Evolutionary conservation across 2,113 vertebrate species (phyloP).

Genomic region (Eublepharis macularius): DNA sequence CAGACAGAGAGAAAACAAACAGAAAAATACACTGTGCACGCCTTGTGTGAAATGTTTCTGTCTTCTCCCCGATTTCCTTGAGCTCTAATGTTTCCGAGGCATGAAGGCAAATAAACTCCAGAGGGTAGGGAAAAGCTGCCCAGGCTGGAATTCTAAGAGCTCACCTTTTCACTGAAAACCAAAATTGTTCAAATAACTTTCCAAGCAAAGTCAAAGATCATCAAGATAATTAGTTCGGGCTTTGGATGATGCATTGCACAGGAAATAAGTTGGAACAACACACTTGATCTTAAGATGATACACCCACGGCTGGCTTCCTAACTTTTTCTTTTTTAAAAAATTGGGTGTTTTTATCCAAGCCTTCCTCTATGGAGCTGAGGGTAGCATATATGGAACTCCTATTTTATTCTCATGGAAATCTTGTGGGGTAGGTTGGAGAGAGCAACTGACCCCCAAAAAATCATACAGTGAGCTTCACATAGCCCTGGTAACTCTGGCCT

Average conservation of each 20-base stretch:
- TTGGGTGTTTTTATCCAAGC: too few relatives aligned
- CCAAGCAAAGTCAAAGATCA: constrained; percentile 24
- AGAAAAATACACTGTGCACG: constrained; percentile 12
- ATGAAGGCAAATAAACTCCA: constrained; percentile 45
- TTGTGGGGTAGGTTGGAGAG: too few relatives aligned
- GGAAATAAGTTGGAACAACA: neutral
- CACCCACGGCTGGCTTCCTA: neutral
- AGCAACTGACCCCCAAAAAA: too few relatives aligned
- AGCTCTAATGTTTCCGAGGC: constrained; percentile 30
- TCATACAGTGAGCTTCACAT: too few relatives aligned
- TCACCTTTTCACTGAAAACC: neutral
- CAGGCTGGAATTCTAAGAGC: constrained; percentile 44
- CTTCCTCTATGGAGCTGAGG: too few relatives aligned
- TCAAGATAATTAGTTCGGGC: constrained; percentile 1
- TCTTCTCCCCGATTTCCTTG: neutral
- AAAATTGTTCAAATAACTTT: neutral
- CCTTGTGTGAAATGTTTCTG: neutral
- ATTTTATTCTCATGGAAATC: too few relatives aligned
- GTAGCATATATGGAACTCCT: too few relatives aligned
- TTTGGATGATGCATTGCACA: neutral
- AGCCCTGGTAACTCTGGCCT: too few relatives aligned
- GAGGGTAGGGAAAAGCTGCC: rapidly evolving
- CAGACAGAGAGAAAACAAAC: constrained; percentile 23
- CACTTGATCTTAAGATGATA: neutral
- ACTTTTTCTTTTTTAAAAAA: neutral